Percentiles rank a stretch among this genome's conserved stretches.
These are phyloP conservation scores for Camptogramma bilineatum DNA, from an alignment of 2,888 invertebrate genomes.

Conservation along the genomic window DNA sequence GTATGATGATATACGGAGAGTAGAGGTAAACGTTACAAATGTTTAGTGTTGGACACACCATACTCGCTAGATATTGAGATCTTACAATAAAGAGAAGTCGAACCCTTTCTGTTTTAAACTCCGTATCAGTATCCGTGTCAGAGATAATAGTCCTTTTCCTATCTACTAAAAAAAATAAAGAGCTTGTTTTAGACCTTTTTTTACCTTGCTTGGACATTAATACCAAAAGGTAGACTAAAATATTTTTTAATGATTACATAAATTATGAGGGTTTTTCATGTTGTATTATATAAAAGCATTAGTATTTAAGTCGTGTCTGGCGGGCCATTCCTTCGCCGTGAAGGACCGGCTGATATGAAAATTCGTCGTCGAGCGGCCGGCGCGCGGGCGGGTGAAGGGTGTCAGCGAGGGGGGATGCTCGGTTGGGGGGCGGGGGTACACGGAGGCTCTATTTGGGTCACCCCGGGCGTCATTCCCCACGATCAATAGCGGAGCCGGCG, in stretches of 20 bases:
- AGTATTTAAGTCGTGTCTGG: slow-evolving; percentile 65
- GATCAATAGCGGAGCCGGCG: slow-evolving; percentile 81
- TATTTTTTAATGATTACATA: slow-evolving; percentile 59
- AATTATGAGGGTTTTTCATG: slow-evolving; percentile 59
- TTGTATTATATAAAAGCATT: slow-evolving; percentile 72
- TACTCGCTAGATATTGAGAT: background rate
- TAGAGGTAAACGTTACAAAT: background rate
- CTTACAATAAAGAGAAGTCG: background rate
- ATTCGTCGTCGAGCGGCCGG: slow-evolving; percentile 77
- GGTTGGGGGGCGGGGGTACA: slow-evolving; percentile 67
- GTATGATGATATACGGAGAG: background rate
- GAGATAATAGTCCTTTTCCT: background rate
- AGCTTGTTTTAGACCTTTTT: background rate
- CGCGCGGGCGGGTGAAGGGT: slow-evolving; percentile 57
- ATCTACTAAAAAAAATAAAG: background rate
- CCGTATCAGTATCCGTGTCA: background rate
- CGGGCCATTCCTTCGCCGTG: slow-evolving; percentile 73
- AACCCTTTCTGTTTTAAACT: background rate
- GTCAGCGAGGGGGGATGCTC: slow-evolving; percentile 51
- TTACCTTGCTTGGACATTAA: background rate
- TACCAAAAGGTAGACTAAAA: slow-evolving; percentile 45
- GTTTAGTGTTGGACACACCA: background rate
- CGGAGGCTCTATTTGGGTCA: slow-evolving; percentile 85
- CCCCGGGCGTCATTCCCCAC: slow-evolving; percentile 83
- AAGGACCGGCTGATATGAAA: slow-evolving; percentile 82